Evolutionary conservation across 1,140 invertebrate species (phyloP).

Genomic region (Matsumurasca onukii): DNA sequence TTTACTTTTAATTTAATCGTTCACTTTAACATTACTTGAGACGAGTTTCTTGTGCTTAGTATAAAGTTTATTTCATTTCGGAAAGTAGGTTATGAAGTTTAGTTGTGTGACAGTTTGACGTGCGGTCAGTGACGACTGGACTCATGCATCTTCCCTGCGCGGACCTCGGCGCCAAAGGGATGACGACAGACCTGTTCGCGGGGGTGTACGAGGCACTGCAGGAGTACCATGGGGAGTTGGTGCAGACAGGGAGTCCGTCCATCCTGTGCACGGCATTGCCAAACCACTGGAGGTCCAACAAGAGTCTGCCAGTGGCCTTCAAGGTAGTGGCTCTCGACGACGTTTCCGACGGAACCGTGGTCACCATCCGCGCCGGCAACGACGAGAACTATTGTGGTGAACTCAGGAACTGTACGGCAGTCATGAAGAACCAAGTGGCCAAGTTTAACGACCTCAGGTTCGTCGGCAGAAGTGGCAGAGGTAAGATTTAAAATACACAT

Average conservation of each 20-base stretch:
- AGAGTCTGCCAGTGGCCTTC: slow-evolving; percentile 91
- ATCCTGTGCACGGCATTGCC: slow-evolving; percentile 89
- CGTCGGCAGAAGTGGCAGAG: slow-evolving; percentile 91
- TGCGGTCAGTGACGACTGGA: not conserved
- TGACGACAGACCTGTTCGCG: slow-evolving; percentile 65
- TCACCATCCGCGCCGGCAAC: slow-evolving; percentile 91
- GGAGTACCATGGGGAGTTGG: slow-evolving; percentile 85
- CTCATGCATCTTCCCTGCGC: slow-evolving; percentile 55
- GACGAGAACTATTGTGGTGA: slow-evolving; percentile 97
- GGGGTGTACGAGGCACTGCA: slow-evolving; percentile 75
- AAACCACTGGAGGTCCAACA: slow-evolving; percentile 95
- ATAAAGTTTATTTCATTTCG: no score
- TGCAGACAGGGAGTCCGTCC: slow-evolving; percentile 87
- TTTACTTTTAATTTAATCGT: no score
- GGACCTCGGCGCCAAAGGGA: slow-evolving; percentile 48
- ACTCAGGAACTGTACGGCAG: slow-evolving; percentile 85
- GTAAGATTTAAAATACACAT: slow-evolving; percentile 51
- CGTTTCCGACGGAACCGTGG: slow-evolving; percentile 89
- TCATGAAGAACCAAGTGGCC: slow-evolving; percentile 96
- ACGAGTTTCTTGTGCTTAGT: no score
- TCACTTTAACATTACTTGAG: no score
- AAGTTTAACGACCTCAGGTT: slow-evolving; percentile 98
- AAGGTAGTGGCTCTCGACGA: slow-evolving; percentile 89
- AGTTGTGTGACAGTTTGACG: not conserved
- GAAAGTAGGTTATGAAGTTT: no score